Conservation (phyloP, 1,140 invertebrate species). For the Uloborus diversus region DNA sequence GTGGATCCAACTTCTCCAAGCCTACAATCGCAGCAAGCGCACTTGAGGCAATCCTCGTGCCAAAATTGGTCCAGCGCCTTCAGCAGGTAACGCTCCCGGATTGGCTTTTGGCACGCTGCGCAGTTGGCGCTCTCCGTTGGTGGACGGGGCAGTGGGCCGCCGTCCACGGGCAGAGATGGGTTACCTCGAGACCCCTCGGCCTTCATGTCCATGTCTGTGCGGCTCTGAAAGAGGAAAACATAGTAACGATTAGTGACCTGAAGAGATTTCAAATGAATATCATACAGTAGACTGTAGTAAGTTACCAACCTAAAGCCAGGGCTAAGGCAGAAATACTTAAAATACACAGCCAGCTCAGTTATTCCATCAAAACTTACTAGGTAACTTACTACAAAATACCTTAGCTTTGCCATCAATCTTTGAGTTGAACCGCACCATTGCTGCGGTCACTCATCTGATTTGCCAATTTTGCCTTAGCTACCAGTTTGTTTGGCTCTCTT, state of each 20-base stretch:
- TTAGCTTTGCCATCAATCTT: no score
- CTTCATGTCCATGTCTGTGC: constrained; percentile 54
- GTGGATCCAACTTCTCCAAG: constrained; percentile 91
- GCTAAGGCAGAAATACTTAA: no score
- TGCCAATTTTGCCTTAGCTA: no score
- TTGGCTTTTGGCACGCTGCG: constrained; percentile 68
- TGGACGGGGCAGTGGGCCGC: constrained; percentile 2
- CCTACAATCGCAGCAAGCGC: constrained; percentile 90
- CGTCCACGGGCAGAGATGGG: constrained; percentile 13
- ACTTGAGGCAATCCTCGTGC: constrained; percentile 94
- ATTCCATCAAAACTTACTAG: no score
- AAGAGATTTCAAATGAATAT: no score
- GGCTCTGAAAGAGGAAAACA: neutral
- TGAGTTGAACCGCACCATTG: no score
- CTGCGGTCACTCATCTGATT: no score
- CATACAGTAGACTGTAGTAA: no score
- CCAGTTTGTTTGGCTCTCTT: no score
- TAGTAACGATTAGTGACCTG: neutral
- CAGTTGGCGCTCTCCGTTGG: constrained; percentile 61
- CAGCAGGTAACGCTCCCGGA: constrained; percentile 66
- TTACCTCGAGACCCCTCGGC: constrained; percentile 36
- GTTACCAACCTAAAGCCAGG: no score
- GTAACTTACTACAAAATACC: no score
- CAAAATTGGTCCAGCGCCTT: constrained; percentile 84
- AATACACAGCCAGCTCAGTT: no score